Evolutionary conservation across 2,888 invertebrate genomes (phyloP), one percentile per base, ranked within the genome.

Genomic region (Belgica antarctica): DNA sequence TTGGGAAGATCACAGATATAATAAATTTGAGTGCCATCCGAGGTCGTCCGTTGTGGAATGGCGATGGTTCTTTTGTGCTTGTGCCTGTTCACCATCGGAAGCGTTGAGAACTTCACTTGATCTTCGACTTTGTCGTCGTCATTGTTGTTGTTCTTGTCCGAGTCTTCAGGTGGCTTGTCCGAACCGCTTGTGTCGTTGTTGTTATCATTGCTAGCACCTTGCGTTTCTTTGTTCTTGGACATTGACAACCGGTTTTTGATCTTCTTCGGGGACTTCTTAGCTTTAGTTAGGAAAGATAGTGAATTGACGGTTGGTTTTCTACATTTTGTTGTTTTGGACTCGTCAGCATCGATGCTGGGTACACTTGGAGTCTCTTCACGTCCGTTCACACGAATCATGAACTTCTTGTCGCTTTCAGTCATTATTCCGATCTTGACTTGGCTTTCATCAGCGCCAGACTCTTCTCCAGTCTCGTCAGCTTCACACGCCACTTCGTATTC

Each of bases 1-100:
- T 83, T 84, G 75, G 89, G 87, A 80, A 89, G 80, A 82, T 92
- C 91, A 82, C 92, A 92, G 90, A 92, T 91, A 83, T 92, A 92
- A 83, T 89, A 90, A 77, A 92, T 87, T 77, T 87, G 87, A 72
- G 92, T 92, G 75, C 92, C 92, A 81, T 92, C 92, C 27, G 90
- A 87, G 71, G 91, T 90, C 75, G 86, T 85, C 73, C 90, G 84
- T 77, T 87, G 88, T 71, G 90, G 90, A 73, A 90, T 80, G 72
- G 81, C 76, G 34, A 79, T 71, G 71, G 77, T 77, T 71, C 77
- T 77, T 72, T 76, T 77, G 71, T 77, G 76, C 76, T 74, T 78
- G 74, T 78, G 73, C 28, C 71, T 71, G 59, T 75, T 75, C 71
- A 76, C 77, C 22, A 76, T 74, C 31, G 79, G 79, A 63, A 78